Evolutionary conservation across 2,113 vertebrate genomes (phyloP), one percentile per base, ranked within the genome.

Genomic region (Aplodontia rufa): DNA sequence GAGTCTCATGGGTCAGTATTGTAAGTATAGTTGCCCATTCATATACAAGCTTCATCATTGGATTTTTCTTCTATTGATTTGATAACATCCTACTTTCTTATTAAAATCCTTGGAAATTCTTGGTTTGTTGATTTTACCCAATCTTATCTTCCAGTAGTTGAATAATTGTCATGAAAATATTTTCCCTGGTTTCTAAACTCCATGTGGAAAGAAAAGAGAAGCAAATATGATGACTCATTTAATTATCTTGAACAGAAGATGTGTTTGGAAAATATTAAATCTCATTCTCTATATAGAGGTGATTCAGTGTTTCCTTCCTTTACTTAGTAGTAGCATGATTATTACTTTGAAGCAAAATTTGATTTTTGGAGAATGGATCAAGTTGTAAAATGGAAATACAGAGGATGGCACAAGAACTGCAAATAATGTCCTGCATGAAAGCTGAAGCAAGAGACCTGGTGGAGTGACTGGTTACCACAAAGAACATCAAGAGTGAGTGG

Each of bases 361-460:
- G 51, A 90, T 49, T 84, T 79, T 8, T 37, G 26, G 30, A 2
- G 26, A 79, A 19, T 28, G 32, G 26, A 96, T 55, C 7, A 45
- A 60, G 74, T 6, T 22, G 1, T 72, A 37, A 79, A 64, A 58
- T 12, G 8, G 2, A 78, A 58, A 83, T 0, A 1, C 22, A 22
- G 2, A 28, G 3, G 10, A 24, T 58, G 10, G 49, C 2, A 90
- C 20, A 7, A 72, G 35, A 72, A 64, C 6, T 26, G 62, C 42
- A 49, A 49, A 69, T 51, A 69, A 28, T 30, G 7, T 24, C 3
- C 9, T 8, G 2, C 8, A 1, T 20, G 13, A 66, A 60, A 8
- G 9, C 2, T 55, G 1, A 53, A 22, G 11, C 17, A 8, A n/a
- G n/a, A 60, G 20, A 26, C 1, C 1, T 22, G 30, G 0, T 26